Base-by-base conservation (phyloP, 2,113 vertebrate genomes). In the Periophthalmus modestus region DNA sequence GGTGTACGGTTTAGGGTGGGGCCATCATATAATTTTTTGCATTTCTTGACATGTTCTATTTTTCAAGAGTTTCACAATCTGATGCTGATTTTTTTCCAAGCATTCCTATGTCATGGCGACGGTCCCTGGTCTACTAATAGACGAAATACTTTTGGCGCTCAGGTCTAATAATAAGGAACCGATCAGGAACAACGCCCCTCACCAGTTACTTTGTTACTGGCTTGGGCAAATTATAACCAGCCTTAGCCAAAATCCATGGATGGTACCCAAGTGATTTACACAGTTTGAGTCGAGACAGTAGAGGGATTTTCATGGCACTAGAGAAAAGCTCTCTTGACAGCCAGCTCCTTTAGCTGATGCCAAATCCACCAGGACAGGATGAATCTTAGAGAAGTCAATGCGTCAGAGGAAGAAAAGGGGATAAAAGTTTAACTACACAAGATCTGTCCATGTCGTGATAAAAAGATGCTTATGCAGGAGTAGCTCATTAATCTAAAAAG, bases 251-350 rank as follows among this genome's bases (percentile, higher is more conserved):
- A 61, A 86, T 85, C 83, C 72, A 73, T 74, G 82, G 47, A 66
- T 69, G 65, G 33, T 77, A 71, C 81, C 43, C 61, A 16, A 55
- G 71, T 82, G 87, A 89, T 90, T 91, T 88, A 92, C 75, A 73
- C 62, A 71, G 63, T 72, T 74, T 50, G 74, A 78, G 75, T 58
- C 52, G 82, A 62, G 80, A 90, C 87, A 83, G 79, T 43, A 52
- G 55, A 81, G 76, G 78, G 81, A 82, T 75, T 88, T 87, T 85
- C 75, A 79, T 75, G 75, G 70, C 78, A 65, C 72, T 28, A 57
- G 71, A 83, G 82, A 80, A 80, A 76, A 88, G 74, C 75, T 82
- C 81, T 83, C 71, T 52, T 77, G 87, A 87, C 83, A 87, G 88
- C 88, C 74, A 77, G 81, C 66, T 87, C 72, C 83, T 81, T 88